A percentile compares a stretch with the other conserved stretches of the same genome.
Conservation (phyloP, 2,797 vertebrate species). For the Mionectes olivaceus region DNA sequence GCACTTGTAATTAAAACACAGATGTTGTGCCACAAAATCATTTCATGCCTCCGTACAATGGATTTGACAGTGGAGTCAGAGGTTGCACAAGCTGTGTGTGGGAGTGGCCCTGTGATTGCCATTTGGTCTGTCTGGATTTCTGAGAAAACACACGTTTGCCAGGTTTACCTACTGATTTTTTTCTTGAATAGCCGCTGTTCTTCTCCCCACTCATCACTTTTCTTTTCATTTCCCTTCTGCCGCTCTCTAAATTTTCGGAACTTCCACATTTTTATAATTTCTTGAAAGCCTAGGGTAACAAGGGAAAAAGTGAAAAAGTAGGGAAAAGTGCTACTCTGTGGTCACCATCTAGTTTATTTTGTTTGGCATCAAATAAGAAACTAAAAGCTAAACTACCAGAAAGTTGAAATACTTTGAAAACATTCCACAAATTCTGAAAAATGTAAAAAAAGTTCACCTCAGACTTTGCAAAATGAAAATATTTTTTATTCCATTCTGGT, state of each 20-base stretch:
- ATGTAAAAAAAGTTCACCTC: neutral
- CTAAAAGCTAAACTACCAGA: constrained; percentile 1
- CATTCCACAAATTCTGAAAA: constrained; percentile 31
- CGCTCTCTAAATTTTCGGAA: neutral
- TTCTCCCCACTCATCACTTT: neutral
- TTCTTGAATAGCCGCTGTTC: neutral
- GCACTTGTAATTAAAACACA: neutral
- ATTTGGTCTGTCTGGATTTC: neutral
- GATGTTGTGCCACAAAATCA: neutral
- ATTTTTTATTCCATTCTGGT: constrained; percentile 18
- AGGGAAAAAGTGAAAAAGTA: neutral
- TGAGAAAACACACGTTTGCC: neutral
- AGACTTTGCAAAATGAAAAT: constrained; percentile 13
- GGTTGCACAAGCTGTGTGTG: neutral
- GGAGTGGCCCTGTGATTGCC: neutral
- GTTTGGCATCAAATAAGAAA: constrained; percentile 42
- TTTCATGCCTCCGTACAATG: neutral
- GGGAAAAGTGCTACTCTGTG: neutral
- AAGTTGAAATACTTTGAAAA: constrained; percentile 17
- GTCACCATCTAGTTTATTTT: neutral
- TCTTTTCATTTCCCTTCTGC: neutral
- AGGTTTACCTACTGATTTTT: neutral
- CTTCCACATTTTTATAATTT: constrained; percentile 22
- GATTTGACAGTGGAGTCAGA: neutral
- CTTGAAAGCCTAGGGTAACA: constrained; percentile 31